These are phyloP conservation scores for Denticeps clupeoides DNA, from an alignment of 2,797 vertebrate species.

Conservation along the genomic window DNA sequence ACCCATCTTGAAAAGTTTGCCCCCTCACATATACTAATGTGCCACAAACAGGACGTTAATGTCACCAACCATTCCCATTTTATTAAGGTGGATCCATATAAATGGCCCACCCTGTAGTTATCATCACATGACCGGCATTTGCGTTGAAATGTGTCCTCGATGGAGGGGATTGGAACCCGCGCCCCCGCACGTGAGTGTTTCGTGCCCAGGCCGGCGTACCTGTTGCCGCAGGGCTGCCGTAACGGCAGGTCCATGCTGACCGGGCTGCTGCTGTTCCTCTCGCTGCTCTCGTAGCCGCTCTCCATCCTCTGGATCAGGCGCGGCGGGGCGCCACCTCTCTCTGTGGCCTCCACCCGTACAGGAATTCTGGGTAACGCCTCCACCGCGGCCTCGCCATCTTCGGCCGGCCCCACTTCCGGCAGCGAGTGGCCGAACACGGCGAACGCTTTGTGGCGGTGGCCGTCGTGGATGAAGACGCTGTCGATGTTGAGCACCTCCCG, in stretches of 20 bases:
- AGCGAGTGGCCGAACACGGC: constrained; percentile 56
- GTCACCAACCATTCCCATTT: too few species aligned
- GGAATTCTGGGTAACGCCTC: too few species aligned
- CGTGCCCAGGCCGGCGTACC: constrained; percentile 44
- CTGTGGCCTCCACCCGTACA: constrained; percentile 25
- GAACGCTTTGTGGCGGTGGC: constrained; percentile 47
- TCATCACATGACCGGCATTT: too few species aligned
- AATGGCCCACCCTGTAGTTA: too few species aligned
- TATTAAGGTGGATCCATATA: too few species aligned
- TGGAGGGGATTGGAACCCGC: too few species aligned
- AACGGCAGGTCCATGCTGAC: constrained; percentile 72
- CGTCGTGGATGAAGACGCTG: constrained; percentile 89
- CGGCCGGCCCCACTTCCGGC: constrained; percentile 13
- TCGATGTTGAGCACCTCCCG: constrained; percentile 95
- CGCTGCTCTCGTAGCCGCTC: constrained; percentile 97
- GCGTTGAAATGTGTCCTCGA: too few species aligned
- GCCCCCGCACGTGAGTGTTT: background rate
- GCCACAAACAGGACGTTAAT: too few species aligned
- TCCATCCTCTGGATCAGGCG: constrained; percentile 96
- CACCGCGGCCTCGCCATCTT: constrained; percentile 19
- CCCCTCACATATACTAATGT: too few species aligned
- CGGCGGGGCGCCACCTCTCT: constrained; percentile 54
- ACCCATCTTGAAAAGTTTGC: too few species aligned
- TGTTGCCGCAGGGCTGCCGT: constrained; percentile 53
- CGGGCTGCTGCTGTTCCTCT: constrained; percentile 95